Evolutionary conservation across 2,113 vertebrate species (phyloP).

Genomic region (Atrichornis clamosus): DNA sequence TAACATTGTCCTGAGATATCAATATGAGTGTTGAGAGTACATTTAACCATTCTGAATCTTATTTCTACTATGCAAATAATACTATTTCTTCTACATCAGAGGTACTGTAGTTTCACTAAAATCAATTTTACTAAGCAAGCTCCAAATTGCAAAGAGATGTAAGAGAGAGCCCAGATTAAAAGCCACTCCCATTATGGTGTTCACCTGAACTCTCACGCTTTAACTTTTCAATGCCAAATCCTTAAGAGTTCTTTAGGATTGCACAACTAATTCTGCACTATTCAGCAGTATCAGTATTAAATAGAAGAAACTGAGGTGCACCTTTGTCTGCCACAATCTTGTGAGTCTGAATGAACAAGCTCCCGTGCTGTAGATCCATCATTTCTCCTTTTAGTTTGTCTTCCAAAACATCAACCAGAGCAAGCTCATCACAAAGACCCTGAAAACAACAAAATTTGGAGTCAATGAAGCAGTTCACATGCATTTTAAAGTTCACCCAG

Average conservation of each 20-base stretch:
- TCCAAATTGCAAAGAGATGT: not conserved
- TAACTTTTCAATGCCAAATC: not conserved
- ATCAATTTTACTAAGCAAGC: not conserved
- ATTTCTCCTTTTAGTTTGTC: conserved; percentile 96
- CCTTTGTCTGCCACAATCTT: conserved; percentile 94
- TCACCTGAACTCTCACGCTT: not conserved
- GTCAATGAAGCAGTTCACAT: not conserved
- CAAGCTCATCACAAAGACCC: conserved; percentile 91
- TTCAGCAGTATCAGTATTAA: not conserved
- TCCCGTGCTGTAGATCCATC: conserved; percentile 96
- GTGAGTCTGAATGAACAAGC: conserved; percentile 90
- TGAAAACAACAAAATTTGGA: conserved; percentile 19
- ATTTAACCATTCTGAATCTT: not conserved
- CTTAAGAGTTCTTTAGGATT: not conserved
- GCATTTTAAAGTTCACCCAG: not conserved
- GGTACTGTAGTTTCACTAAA: not conserved
- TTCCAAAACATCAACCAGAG: conserved; percentile 94
- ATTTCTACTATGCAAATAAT: not conserved
- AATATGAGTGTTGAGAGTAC: not conserved
- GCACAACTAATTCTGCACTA: not conserved
- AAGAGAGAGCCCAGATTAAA: not conserved
- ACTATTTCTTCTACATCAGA: not conserved
- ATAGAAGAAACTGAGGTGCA: conserved; percentile 4
- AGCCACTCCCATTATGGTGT: not conserved
- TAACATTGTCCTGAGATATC: not conserved